A percentile compares a stretch with the other conserved stretches of the same genome.
phyloP scores from a whole-genome alignment of 2,888 invertebrate species.

The Nesidiocoris tenuis region DNA sequence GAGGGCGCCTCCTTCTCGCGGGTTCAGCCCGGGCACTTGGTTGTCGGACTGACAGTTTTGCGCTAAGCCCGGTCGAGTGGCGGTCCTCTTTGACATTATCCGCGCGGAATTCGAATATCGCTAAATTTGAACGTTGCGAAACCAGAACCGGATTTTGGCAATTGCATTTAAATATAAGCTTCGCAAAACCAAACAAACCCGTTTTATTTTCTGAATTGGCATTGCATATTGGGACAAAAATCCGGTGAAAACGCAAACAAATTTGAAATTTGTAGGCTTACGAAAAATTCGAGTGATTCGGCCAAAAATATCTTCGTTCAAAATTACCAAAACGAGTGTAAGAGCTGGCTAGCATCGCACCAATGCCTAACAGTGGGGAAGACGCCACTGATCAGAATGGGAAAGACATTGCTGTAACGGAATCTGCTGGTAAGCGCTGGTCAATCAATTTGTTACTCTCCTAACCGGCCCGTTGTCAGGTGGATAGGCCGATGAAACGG shows the following conservation, averaged over 20 bases:
- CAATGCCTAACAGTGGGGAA: conserved; percentile 28
- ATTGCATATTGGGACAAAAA: no score
- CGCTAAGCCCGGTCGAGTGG: conserved; percentile 17
- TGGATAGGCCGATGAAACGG: no score
- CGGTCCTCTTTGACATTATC: not conserved
- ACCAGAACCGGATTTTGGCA: no score
- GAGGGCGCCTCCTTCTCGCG: not conserved
- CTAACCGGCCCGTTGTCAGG: no score
- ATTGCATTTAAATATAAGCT: no score
- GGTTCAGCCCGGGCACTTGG: not conserved
- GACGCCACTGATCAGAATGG: conserved; percentile 24
- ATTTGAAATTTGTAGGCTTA: no score
- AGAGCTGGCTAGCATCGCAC: conserved; percentile 31
- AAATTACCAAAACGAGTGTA: conserved; percentile 3
- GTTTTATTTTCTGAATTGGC: no score
- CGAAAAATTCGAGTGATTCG: no score
- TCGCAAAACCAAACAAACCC: no score
- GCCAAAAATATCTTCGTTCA: no score
- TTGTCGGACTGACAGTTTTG: conserved; percentile 13
- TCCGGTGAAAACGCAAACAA: no score
- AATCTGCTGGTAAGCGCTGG: conserved; percentile 7
- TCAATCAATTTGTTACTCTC: no score
- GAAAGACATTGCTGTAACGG: conserved; percentile 22
- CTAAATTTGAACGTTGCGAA: not conserved
- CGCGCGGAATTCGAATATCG: not conserved